Percentiles rank a stretch among this genome's conserved stretches.
Conservation (phyloP, 1,140 invertebrate species). For the Wasmannia auropunctata region DNA sequence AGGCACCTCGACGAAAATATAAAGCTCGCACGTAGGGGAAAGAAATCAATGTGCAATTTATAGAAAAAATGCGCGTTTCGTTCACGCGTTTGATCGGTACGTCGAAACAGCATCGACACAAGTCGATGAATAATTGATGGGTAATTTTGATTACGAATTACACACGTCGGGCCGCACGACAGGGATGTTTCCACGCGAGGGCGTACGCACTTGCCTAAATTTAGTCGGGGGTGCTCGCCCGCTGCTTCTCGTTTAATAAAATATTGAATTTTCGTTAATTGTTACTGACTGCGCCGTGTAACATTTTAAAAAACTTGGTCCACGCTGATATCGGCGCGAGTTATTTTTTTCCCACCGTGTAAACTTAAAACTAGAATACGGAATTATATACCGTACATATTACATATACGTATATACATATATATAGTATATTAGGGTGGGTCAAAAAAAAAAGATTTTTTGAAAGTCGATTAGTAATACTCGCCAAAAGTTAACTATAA, state of each 20-base stretch:
- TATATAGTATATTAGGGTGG: no score
- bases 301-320: neutral
- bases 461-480: no score
- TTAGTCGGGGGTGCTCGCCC: neutral
- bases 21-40: neutral
- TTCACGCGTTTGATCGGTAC: neutral
- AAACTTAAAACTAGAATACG: no score
- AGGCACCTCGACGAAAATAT: neutral
- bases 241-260: neutral
- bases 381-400: no score
- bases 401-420: no score
- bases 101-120: neutral
- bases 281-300: slow-evolving; percentile 3
- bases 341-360: neutral
- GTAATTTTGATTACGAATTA: slow-evolving; percentile 27
- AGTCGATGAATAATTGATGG: slow-evolving; percentile 32
- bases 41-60: neutral
- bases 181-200: neutral
- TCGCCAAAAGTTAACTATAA: no score
- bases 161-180: neutral
- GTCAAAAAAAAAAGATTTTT: no score
- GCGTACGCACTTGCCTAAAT: neutral
- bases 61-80: neutral
- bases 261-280: slow-evolving; percentile 49
- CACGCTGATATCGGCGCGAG: neutral